Percentiles rank a stretch among this genome's conserved stretches.
These are phyloP conservation scores for Chrysodeixis includens DNA, from an alignment of 2,888 invertebrate genomes.

Conservation along the genomic window DNA sequence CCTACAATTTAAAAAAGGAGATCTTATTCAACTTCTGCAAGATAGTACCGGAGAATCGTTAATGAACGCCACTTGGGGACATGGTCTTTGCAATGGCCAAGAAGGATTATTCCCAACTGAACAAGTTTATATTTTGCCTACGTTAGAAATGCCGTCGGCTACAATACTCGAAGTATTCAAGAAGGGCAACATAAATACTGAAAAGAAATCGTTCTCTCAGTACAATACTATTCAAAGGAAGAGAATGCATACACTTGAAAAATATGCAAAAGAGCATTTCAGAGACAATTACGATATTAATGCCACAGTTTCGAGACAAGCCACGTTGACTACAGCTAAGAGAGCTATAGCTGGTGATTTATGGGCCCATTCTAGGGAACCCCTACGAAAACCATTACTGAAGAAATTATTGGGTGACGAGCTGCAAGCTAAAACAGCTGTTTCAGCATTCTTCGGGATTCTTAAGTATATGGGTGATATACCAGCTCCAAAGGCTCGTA, in stretches of 20 bases:
- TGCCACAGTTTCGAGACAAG: slow-evolving; percentile 89
- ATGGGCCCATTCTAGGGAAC: slow-evolving; percentile 95
- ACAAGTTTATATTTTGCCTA: slow-evolving; percentile 95
- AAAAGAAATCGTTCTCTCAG: slow-evolving; percentile 81
- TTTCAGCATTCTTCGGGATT: slow-evolving; percentile 93
- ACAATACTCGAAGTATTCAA: slow-evolving; percentile 91
- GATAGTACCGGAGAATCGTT: slow-evolving; percentile 93
- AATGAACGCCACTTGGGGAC: slow-evolving; percentile 92
- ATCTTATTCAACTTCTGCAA: slow-evolving; percentile 94
- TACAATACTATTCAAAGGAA: slow-evolving; percentile 90
- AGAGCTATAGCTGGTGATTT: slow-evolving; percentile 92
- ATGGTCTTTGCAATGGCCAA: slow-evolving; percentile 91
- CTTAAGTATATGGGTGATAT: slow-evolving; percentile 96
- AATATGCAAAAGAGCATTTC: slow-evolving; percentile 95
- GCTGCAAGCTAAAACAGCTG: slow-evolving; percentile 92
- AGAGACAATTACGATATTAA: slow-evolving; percentile 86
- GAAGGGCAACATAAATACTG: slow-evolving; percentile 86
- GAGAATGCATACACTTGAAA: slow-evolving; percentile 94
- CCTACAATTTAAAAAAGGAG: slow-evolving; percentile 91
- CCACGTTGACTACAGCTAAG: slow-evolving; percentile 91
- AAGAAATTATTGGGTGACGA: slow-evolving; percentile 93
- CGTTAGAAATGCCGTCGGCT: slow-evolving; percentile 92
- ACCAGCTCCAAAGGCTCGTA: slow-evolving; percentile 93
- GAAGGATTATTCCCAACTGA: slow-evolving; percentile 96
- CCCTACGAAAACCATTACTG: slow-evolving; percentile 94